Evolutionary conservation across 2,797 vertebrate genomes (phyloP).

Genomic region (Antrozous pallidus): DNA sequence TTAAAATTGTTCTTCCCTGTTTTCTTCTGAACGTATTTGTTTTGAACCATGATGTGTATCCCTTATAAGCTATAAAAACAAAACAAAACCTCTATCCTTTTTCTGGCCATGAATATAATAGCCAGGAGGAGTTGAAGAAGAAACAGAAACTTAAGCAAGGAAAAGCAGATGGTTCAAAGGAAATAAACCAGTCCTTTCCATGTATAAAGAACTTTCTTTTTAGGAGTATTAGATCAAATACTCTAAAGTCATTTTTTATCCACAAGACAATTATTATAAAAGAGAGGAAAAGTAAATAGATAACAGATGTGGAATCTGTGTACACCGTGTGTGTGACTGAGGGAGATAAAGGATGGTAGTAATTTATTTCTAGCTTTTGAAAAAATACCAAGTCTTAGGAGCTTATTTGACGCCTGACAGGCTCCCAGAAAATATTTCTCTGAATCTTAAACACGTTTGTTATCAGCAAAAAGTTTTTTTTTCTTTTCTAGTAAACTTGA

Average conservation of each 20-base stretch:
- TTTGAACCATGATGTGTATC: neutral
- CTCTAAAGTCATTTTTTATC: neutral
- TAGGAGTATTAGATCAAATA: neutral
- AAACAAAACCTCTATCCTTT: neutral
- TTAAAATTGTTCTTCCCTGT: neutral
- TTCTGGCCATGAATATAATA: neutral
- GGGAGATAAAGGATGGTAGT: constrained; percentile 5
- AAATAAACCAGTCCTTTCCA: neutral
- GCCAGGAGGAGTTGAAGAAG: neutral
- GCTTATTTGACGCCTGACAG: constrained; percentile 26
- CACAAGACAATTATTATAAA: constrained; percentile 21
- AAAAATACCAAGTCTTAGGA: constrained; percentile 18
- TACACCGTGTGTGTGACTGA: neutral
- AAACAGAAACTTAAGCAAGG: neutral
- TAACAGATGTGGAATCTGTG: constrained; percentile 3
- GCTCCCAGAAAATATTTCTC: constrained; percentile 21
- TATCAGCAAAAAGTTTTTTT: constrained; percentile 13
- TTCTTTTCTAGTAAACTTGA: neutral
- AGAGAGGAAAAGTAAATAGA: constrained; percentile 32
- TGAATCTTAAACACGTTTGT: constrained; percentile 18
- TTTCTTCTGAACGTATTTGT: neutral
- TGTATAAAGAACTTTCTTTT: neutral
- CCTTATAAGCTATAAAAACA: neutral
- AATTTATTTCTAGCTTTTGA: constrained; percentile 56
- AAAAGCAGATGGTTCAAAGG: neutral